Conservation (phyloP, 2,888 invertebrate species). For the Agrypnus murinus region DNA sequence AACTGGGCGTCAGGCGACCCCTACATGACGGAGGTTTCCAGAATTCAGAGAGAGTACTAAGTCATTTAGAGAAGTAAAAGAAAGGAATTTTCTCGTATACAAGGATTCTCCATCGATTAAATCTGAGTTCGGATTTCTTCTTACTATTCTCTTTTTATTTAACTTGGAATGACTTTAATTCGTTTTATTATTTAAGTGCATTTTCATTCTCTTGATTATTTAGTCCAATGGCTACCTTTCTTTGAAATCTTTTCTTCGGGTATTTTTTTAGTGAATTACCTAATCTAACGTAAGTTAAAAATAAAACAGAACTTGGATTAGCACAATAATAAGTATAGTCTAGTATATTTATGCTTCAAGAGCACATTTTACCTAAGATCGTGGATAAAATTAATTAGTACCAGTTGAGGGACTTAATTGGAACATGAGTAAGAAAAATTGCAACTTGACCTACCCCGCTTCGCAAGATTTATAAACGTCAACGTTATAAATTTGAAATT, state of each 20-base stretch:
- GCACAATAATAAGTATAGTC: conserved; percentile 12
- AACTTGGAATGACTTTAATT: conserved; percentile 18
- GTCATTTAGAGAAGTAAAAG: conserved; percentile 23
- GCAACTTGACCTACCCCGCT: conserved; percentile 23
- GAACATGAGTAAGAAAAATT: conserved; percentile 28
- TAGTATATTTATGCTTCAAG: conserved; percentile 1
- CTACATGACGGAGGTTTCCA: conserved; percentile 20
- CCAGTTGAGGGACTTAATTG: conserved; percentile 13
- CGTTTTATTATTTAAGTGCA: conserved; percentile 15
- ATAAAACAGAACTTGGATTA: too few species aligned
- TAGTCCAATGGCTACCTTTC: too few species aligned
- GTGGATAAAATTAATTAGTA: conserved; percentile 14
- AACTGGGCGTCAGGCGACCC: conserved; percentile 12
- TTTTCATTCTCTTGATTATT: too few species aligned
- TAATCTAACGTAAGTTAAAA: too few species aligned
- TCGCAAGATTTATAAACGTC: conserved; percentile 14
- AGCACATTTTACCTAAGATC: conserved; percentile 18
- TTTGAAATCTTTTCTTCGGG: too few species aligned
- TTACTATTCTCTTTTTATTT: conserved; percentile 11
- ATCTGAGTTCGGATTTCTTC: conserved; percentile 18
- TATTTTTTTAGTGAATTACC: too few species aligned
- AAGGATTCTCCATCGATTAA: conserved; percentile 7
- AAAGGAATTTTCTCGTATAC: conserved; percentile 19
- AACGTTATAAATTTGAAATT: conserved; percentile 22
- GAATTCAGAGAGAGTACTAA: conserved; percentile 16